Conservation (phyloP, 1,140 invertebrate genomes). For the Mycetomoellerius zeteki region DNA sequence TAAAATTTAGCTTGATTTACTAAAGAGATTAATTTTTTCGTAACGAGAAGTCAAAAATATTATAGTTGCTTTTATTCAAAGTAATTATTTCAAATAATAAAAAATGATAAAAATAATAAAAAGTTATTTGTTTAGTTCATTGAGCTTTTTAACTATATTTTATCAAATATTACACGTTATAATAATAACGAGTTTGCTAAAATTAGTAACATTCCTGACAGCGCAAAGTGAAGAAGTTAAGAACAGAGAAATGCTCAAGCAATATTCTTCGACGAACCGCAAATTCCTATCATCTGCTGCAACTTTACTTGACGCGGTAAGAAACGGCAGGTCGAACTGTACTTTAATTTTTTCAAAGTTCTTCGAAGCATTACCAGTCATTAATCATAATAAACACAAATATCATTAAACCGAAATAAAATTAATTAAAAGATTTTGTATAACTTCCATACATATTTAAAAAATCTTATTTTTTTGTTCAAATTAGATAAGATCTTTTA, state of each 20-base stretch:
- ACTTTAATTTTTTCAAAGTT: neutral
- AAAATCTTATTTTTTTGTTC: neutral
- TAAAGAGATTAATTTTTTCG: neutral
- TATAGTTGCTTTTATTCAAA: neutral
- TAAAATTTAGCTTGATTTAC: neutral
- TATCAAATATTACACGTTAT: neutral
- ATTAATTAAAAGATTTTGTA: neutral
- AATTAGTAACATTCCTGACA: slow-evolving; percentile 5
- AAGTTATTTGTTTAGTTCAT: no score
- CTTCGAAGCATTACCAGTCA: neutral
- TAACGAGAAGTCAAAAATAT: neutral
- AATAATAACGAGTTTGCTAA: neutral
- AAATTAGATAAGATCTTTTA: neutral
- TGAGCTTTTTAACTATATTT: neutral
- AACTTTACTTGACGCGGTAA: neutral
- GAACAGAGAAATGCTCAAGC: neutral
- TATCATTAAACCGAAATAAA: neutral
- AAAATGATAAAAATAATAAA: neutral
- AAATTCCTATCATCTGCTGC: slow-evolving; percentile 19
- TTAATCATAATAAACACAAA: neutral
- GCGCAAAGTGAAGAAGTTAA: neutral
- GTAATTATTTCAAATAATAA: neutral
- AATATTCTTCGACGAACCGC: neutral
- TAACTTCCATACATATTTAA: neutral
- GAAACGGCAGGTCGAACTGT: neutral